Evolutionary conservation across 2,888 invertebrate genomes (phyloP), one percentile per base, ranked within the genome.

Genomic region (Girardia tigrina): DNA sequence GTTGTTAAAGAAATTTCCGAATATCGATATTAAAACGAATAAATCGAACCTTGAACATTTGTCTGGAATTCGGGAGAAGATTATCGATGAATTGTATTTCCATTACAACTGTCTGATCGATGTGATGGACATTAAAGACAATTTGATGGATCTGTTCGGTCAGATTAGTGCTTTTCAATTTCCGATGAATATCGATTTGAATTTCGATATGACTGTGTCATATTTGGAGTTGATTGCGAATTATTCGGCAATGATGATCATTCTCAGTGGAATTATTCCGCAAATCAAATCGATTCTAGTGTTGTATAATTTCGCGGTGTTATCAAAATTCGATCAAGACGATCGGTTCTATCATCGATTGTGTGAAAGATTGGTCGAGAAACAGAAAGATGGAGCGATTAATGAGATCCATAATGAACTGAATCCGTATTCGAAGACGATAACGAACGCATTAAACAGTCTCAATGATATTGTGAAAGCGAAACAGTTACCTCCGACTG

Each of bases 71-170:
- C 75, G 83, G 83, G 78, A 80, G 90, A 97, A 99, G 83, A 92
- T 99, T 42, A 92, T 94, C 78, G 97, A 97, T 83, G 92, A 94
- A 0, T 86, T 99, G 0, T 94, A 94, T 0, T 85, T 98, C 6
- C 99, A 98, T 83, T 99, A 99, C 83, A 94, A 94, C 83, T 98
- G 98, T 0, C 98, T 99, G 86, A 97, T 97, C 14, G 98, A 99
- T 86, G 87, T 99, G 70, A 86, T 99, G 75, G 97, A 98, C 83
- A 92, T 98, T 81, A 97, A 94, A 85, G 87, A 87, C 79, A 86
- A 87, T 80, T 85, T 87, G 0, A 84, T 84, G 75, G 86, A 87
- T 77, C 79, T 87, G 29, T 81, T 87, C 73, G 97, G 95, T 14
- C 91, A 91, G 26, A 93, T 98, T 90, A 94, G 97, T 86, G 92